phyloP scores from a whole-genome alignment of 2,888 invertebrate genomes.

The Chrysolina haemoptera region DNA sequence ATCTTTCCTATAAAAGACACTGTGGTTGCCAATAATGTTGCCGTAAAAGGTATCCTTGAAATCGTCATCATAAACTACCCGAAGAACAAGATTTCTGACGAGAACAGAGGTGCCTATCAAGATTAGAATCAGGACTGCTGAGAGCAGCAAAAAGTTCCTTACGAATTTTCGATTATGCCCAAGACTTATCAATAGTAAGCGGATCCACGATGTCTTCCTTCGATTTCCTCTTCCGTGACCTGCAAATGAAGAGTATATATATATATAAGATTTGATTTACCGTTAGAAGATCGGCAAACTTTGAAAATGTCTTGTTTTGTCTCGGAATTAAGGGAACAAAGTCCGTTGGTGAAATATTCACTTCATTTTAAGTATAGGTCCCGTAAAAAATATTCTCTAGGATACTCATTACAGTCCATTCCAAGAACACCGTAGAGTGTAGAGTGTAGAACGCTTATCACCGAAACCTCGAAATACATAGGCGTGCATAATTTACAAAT shows the following conservation, averaged over 20 bases:
- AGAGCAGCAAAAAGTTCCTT: constrained; percentile 13
- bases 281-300: too few species aligned
- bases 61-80: constrained; percentile 3
- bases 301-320: too few species aligned
- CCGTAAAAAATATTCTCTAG: too few species aligned
- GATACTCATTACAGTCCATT: too few species aligned
- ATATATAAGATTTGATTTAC: too few species aligned
- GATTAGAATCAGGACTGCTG: constrained; percentile 20
- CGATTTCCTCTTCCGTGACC: neutral
- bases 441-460: too few species aligned
- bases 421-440: too few species aligned
- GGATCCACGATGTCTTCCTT: constrained; percentile 5
- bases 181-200: neutral
- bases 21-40: constrained; percentile 37
- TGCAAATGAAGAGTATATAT: constrained; percentile 5
- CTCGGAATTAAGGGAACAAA: too few species aligned
- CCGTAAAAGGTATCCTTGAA: constrained; percentile 34
- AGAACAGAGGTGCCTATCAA: constrained; percentile 12
- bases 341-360: too few species aligned
- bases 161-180: constrained; percentile 5
- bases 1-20: constrained; percentile 55
- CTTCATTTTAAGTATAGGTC: too few species aligned
- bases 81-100: neutral
- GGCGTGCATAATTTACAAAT: too few species aligned
- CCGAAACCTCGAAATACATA: too few species aligned